Conservation (phyloP, 2,797 vertebrate genomes). For the Hozukius guyotensis region DNA sequence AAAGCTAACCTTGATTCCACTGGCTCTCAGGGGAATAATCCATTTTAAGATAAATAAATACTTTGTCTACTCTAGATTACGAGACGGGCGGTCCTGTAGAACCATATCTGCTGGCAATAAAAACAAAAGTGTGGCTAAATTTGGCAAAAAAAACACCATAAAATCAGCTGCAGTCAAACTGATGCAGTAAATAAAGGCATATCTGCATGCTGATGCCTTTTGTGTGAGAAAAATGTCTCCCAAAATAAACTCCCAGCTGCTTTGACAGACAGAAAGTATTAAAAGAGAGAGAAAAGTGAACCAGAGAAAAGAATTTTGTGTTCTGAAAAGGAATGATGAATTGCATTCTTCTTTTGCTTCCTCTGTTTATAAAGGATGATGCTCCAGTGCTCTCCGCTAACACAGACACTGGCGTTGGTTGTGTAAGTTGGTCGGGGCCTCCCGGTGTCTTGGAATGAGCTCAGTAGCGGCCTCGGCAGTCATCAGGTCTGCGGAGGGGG, state of each 20-base stretch:
- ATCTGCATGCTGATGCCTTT: not conserved
- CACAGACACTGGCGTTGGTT: conserved; percentile 12
- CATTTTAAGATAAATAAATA: conserved; percentile 23
- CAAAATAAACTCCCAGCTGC: conserved; percentile 23
- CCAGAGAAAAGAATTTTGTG: not conserved
- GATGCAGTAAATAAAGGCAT: conserved; percentile 7
- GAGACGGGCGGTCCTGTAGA: not conserved
- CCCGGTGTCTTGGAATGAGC: conserved; percentile 62
- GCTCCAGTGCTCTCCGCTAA: not conserved
- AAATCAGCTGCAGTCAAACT: conserved; percentile 15
- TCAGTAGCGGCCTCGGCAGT: conserved; percentile 24
- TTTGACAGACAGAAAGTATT: not conserved
- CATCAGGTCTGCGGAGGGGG: conserved; percentile 34
- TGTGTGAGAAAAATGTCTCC: conserved; percentile 9
- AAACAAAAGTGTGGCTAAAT: conserved; percentile 40
- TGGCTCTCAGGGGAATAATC: conserved; percentile 8
- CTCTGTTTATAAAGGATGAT: conserved; percentile 29
- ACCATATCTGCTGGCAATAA: conserved; percentile 12
- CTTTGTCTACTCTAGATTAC: not conserved
- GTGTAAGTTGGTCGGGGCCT: conserved; percentile 38
- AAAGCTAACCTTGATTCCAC: conserved; percentile 45
- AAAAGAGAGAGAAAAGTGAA: not conserved
- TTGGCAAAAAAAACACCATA: conserved; percentile 7
- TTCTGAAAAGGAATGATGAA: conserved; percentile 9
- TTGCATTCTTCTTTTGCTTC: conserved; percentile 18